phyloP scores from a whole-genome alignment of 2,113 vertebrate species.

The Chunga burmeisteri region DNA sequence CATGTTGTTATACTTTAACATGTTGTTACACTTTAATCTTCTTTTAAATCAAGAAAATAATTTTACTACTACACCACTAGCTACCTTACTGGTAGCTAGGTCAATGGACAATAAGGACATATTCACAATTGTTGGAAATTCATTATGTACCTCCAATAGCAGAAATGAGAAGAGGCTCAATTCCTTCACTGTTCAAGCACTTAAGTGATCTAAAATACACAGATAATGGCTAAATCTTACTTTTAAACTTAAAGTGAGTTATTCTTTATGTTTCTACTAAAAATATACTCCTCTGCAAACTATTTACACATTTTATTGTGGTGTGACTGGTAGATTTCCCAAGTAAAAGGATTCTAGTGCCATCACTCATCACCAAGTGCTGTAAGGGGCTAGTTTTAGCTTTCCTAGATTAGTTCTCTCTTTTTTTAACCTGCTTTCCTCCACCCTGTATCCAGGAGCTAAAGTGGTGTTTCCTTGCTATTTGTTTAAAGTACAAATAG shows the following conservation, averaged over 20 bases:
- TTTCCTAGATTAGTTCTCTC: not conserved
- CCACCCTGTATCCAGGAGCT: not conserved
- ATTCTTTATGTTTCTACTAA: not conserved
- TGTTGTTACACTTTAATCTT: not conserved
- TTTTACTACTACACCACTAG: not conserved
- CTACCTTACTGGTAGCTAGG: not conserved
- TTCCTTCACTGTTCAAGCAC: not conserved
- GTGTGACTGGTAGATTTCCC: not conserved
- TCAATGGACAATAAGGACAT: not conserved
- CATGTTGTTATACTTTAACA: not conserved
- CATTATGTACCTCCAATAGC: not conserved
- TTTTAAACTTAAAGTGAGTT: not conserved
- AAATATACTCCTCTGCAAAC: not conserved
- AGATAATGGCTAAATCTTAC: not conserved
- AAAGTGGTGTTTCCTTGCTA: not conserved
- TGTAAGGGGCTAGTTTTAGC: not conserved
- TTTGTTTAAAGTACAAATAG: not conserved
- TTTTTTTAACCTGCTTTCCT: not conserved
- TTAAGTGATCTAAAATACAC: not conserved
- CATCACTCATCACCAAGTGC: not conserved
- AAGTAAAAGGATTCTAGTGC: not conserved
- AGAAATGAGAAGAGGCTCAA: not conserved
- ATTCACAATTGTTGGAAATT: not conserved
- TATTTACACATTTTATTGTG: not conserved
- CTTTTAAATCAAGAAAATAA: not conserved